phyloP scores from a whole-genome alignment of 1,140 invertebrate species.

The Bathynomus jamesi region DNA sequence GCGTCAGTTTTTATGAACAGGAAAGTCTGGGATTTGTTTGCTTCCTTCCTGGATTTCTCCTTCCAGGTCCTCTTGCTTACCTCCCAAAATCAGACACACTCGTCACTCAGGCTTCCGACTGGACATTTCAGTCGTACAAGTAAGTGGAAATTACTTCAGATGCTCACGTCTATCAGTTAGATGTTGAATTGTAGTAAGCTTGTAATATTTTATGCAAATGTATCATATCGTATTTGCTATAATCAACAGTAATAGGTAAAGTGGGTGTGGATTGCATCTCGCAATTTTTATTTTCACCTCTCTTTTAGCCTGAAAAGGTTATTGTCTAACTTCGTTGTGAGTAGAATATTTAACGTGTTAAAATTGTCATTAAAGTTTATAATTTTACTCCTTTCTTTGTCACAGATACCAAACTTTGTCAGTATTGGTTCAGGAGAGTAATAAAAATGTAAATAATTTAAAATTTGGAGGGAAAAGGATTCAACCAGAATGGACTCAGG shows the following conservation, averaged over 20 bases:
- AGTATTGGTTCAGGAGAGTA: background rate
- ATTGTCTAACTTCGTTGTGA: too few species aligned
- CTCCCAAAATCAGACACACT: constrained; percentile 69
- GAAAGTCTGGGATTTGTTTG: constrained; percentile 70
- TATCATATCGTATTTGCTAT: background rate
- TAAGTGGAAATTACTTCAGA: constrained; percentile 43
- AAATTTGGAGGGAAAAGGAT: background rate
- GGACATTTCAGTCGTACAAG: constrained; percentile 71
- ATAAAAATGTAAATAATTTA: background rate
- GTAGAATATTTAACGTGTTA: too few species aligned
- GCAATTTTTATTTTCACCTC: too few species aligned
- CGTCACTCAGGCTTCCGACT: constrained; percentile 62
- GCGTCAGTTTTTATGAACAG: constrained; percentile 77
- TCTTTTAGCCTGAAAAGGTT: too few species aligned
- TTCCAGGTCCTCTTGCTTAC: constrained; percentile 71
- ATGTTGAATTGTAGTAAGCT: too few species aligned
- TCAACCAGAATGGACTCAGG: constrained; percentile 6
- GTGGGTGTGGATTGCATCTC: too few species aligned
- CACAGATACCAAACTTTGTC: background rate
- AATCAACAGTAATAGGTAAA: too few species aligned
- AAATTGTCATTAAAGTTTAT: too few species aligned
- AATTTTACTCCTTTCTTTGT: background rate
- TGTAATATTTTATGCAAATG: background rate
- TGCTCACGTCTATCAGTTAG: too few species aligned
- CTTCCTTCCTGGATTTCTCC: constrained; percentile 60